A percentile compares a stretch with the other conserved stretches of the same genome.
Conservation (phyloP, 2,888 invertebrate species). For the Yponomeuta evonymella region DNA sequence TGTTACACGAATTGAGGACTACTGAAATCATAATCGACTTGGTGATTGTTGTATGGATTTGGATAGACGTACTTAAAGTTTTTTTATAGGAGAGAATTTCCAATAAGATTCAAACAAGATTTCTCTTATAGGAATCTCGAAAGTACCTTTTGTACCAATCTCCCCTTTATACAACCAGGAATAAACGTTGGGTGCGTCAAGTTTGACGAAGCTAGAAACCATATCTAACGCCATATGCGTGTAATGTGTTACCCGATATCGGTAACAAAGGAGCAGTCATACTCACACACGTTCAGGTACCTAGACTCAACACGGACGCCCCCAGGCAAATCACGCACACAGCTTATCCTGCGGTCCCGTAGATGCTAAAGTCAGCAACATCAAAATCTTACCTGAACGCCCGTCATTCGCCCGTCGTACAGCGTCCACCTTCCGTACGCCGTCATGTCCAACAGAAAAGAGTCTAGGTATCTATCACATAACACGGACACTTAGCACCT, state of each 20-base stretch:
- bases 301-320: too few species aligned
- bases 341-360: neutral
- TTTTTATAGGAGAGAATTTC: neutral
- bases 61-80: neutral
- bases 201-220: neutral
- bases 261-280: neutral
- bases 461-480: conserved; percentile 6
- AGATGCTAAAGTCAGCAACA: neutral
- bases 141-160: neutral
- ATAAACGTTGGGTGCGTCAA: neutral
- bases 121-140: neutral
- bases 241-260: neutral
- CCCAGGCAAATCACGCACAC: neutral
- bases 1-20: too few species aligned
- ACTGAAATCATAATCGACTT: too few species aligned
- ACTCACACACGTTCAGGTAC: neutral
- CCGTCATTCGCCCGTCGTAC: conserved; percentile 52
- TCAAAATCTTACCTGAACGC: conserved; percentile 51
- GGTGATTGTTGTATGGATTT: too few species aligned
- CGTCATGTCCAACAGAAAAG: conserved; percentile 34
- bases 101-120: neutral
- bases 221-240: neutral
- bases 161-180: neutral
- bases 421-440: conserved; percentile 59
- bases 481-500: conserved; percentile 30